phyloP scores from a whole-genome alignment of 2,888 invertebrate genomes.

The Archips crataeganus region DNA sequence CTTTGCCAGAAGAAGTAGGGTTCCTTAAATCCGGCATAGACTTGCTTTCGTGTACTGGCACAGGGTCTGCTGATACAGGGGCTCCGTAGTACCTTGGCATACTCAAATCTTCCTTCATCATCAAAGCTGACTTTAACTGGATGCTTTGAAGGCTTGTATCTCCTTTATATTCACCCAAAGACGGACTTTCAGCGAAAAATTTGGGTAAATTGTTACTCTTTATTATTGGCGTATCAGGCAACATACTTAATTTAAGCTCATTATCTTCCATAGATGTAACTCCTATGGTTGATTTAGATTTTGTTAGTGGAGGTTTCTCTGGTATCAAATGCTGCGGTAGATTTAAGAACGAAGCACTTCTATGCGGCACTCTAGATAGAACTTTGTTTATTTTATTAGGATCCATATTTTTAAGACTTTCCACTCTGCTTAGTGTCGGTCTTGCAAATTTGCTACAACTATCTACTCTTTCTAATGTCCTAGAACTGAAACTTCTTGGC shows the following conservation, averaged over 20 bases:
- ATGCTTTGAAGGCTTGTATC: slow-evolving; percentile 79
- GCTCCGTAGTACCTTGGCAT: slow-evolving; percentile 88
- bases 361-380: slow-evolving; percentile 74
- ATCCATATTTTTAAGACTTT: slow-evolving; percentile 77
- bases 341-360: slow-evolving; percentile 81
- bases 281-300: slow-evolving; percentile 78
- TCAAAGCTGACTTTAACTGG: slow-evolving; percentile 82
- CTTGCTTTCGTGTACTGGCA: slow-evolving; percentile 76
- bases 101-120: slow-evolving; percentile 85
- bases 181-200: slow-evolving; percentile 77
- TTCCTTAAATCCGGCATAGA: slow-evolving; percentile 82
- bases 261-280: slow-evolving; percentile 62
- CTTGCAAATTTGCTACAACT: slow-evolving; percentile 61
- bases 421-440: slow-evolving; percentile 72
- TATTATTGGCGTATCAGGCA: slow-evolving; percentile 81
- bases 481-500: slow-evolving; percentile 73
- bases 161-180: slow-evolving; percentile 71
- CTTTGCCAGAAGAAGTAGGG: slow-evolving; percentile 65
- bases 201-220: slow-evolving; percentile 78
- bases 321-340: slow-evolving; percentile 76
- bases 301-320: slow-evolving; percentile 72
- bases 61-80: slow-evolving; percentile 59
- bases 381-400: slow-evolving; percentile 76
- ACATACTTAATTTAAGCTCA: slow-evolving; percentile 69
- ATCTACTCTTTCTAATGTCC: slow-evolving; percentile 70